Evolutionary conservation across 1,140 invertebrate species (phyloP).

Genomic region (Drosophila hydei): DNA sequence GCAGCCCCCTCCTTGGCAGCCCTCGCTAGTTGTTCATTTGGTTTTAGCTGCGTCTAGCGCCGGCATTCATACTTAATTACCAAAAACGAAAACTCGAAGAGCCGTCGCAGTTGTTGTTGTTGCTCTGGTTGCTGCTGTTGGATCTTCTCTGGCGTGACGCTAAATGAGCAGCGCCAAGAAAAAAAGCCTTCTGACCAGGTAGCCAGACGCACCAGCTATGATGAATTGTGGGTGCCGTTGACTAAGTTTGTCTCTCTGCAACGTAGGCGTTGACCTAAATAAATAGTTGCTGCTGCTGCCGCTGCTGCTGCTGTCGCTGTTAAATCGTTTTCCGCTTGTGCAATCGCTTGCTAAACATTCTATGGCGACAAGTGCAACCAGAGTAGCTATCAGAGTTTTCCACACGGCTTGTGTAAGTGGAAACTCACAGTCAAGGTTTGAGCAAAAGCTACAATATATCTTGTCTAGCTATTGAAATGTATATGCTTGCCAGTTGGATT

Average conservation of each 20-base stretch:
- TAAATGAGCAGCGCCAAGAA: conserved; percentile 54
- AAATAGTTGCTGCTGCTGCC: conserved; percentile 47
- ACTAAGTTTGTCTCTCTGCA: conserved; percentile 73
- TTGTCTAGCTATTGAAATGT: conserved; percentile 22
- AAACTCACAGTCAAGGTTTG: conserved; percentile 69
- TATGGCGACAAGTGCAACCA: conserved; percentile 68
- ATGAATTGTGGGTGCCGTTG: conserved; percentile 78
- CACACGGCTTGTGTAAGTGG: conserved; percentile 41
- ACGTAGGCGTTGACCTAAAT: conserved; percentile 80
- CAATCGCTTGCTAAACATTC: conserved; percentile 74
- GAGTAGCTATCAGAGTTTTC: conserved; percentile 34
- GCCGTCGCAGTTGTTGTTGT: conserved; percentile 49
- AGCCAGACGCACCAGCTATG: conserved; percentile 58
- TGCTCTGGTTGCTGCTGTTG: conserved; percentile 26
- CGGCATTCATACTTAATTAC: conserved; percentile 82
- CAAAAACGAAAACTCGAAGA: conserved; percentile 59
- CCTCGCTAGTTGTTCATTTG: conserved; percentile 35
- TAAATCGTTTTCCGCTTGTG: conserved; percentile 74
- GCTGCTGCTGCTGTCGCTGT: conserved; percentile 53
- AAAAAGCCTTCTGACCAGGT: conserved; percentile 75
- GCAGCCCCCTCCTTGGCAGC: background rate
- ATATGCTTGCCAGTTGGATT: conserved; percentile 29
- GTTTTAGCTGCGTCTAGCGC: conserved; percentile 68
- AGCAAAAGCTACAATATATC: conserved; percentile 3
- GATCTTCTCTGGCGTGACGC: conserved; percentile 71